Conservation (phyloP, 2,888 invertebrate species). For the Pheosia gnoma region DNA sequence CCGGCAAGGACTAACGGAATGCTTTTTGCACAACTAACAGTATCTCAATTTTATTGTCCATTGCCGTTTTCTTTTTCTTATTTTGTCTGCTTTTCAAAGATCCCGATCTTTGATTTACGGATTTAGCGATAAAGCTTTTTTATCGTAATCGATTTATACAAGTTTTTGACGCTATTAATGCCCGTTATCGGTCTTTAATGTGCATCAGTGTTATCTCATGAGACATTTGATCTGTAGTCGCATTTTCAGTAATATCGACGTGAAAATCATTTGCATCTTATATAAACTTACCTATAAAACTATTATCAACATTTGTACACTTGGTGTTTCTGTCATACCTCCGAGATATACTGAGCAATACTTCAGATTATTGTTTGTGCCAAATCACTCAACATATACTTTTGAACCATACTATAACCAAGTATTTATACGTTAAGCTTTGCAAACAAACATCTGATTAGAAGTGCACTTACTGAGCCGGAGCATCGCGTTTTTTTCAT, state of each 20-base stretch:
- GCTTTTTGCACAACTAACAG: slow-evolving; percentile 60
- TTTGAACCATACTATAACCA: too few relatives aligned
- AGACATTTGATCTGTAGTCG: slow-evolving; percentile 1
- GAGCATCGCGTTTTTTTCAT: too few relatives aligned
- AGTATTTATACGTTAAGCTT: too few relatives aligned
- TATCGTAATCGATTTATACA: slow-evolving; percentile 28
- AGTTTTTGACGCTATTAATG: slow-evolving; percentile 35
- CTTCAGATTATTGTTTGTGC: too few relatives aligned
- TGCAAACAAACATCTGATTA: too few relatives aligned
- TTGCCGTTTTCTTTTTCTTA: slow-evolving; percentile 52
- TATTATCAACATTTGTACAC: too few relatives aligned
- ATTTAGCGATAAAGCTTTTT: slow-evolving; percentile 33
- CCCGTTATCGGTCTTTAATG: slow-evolving; percentile 30
- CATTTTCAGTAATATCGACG: background rate
- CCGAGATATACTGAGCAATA: too few relatives aligned
- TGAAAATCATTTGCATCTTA: background rate
- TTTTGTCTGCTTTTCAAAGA: slow-evolving; percentile 61
- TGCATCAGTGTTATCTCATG: slow-evolving; percentile 22
- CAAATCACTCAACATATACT: too few relatives aligned
- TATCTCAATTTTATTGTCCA: slow-evolving; percentile 60
- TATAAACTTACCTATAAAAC: too few relatives aligned
- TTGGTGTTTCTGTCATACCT: too few relatives aligned
- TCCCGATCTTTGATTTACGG: slow-evolving; percentile 64
- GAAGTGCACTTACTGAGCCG: too few relatives aligned
- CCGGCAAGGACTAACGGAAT: slow-evolving; percentile 62